A percentile compares a stretch with the other conserved stretches of the same genome.
Evolutionary conservation across 1,140 invertebrate species (phyloP).

Genomic region (Papilio glaucus): DNA sequence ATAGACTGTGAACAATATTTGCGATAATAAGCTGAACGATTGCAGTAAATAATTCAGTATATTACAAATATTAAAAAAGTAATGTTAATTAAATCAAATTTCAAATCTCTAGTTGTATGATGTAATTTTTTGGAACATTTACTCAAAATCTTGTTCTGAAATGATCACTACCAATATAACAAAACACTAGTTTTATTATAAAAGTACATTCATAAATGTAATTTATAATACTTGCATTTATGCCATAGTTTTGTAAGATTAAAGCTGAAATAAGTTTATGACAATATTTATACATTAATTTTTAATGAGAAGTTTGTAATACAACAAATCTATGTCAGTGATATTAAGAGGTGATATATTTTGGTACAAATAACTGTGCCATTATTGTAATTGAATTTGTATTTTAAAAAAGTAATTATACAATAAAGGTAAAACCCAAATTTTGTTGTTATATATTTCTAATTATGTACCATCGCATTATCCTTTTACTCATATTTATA

Average conservation of each 20-base stretch:
- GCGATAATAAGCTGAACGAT: no score
- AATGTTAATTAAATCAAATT: no score
- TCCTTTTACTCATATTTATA: no score
- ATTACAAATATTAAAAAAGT: no score
- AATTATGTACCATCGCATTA: background rate
- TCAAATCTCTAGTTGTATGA: no score
- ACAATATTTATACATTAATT: constrained; percentile 12
- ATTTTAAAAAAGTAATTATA: background rate
- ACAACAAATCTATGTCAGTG: constrained; percentile 13
- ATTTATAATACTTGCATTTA: background rate
- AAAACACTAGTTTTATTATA: background rate
- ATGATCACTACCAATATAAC: background rate
- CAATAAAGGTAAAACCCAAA: background rate
- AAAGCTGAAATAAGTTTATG: background rate
- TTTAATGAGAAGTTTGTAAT: background rate
- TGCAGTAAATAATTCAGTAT: no score
- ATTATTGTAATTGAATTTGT: constrained; percentile 1
- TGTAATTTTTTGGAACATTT: no score
- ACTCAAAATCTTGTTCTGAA: background rate
- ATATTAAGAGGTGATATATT: constrained; percentile 24
- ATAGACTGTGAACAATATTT: no score
- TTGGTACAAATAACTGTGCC: constrained; percentile 30
- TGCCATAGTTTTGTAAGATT: constrained; percentile 7
- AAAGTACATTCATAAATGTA: background rate
- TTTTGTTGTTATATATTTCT: background rate